phyloP scores from a whole-genome alignment of 2,888 invertebrate species.

The Molorchus minor region DNA sequence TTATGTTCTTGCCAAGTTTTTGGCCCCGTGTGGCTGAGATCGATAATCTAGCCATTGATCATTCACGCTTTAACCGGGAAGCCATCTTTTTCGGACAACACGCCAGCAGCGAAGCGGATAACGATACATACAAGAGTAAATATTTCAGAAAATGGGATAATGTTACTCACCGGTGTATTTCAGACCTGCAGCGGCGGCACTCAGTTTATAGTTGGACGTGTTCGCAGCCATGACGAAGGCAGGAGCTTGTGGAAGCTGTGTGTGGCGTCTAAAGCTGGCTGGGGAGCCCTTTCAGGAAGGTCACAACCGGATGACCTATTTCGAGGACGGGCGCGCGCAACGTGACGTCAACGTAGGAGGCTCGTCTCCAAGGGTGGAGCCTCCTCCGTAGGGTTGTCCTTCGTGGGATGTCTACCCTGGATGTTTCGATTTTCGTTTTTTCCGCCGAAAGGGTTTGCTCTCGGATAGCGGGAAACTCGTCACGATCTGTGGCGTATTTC shows the following conservation, averaged over 20 bases:
- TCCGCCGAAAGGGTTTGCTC: conserved; percentile 16
- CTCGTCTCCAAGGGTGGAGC: conserved; percentile 53
- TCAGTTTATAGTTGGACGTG: conserved; percentile 59
- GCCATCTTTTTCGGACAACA: too few species aligned
- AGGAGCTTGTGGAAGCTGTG: conserved; percentile 56
- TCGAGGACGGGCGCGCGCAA: conserved; percentile 55
- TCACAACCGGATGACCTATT: conserved; percentile 61
- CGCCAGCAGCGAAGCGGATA: too few species aligned
- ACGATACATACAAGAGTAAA: too few species aligned
- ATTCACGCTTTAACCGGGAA: too few species aligned
- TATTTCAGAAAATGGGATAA: too few species aligned
- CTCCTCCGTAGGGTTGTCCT: conserved; percentile 34
- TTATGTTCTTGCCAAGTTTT: too few species aligned
- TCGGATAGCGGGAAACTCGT: conserved; percentile 14
- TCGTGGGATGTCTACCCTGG: conserved; percentile 35
- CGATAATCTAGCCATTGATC: too few species aligned
- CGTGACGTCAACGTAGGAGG: conserved; percentile 56
- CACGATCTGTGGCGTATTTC: not conserved
- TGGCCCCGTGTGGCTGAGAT: too few species aligned
- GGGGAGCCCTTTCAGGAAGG: conserved; percentile 52
- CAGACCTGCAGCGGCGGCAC: conserved; percentile 54
- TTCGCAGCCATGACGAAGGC: conserved; percentile 57
- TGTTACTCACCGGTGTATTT: conserved; percentile 60
- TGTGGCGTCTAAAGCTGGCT: conserved; percentile 37
- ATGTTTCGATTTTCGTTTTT: conserved; percentile 24